Evolutionary conservation across 2,797 vertebrate species (phyloP).

Genomic region (Cyprinodon diabolis): DNA sequence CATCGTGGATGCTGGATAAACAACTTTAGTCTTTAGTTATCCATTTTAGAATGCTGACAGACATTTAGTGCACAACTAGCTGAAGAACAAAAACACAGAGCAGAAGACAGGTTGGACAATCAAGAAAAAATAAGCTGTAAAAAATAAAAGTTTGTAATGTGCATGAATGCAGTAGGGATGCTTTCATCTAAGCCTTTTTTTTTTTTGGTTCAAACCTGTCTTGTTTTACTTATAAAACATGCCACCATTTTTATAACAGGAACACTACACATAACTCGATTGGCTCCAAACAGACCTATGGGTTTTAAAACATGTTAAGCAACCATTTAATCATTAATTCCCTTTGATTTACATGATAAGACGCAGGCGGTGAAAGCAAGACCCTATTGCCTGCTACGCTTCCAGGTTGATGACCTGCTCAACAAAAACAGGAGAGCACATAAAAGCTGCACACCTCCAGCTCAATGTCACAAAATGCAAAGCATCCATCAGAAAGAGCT

Average conservation of each 20-base stretch:
- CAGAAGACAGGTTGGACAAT: background rate
- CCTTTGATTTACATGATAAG: no score
- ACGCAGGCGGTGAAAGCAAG: background rate
- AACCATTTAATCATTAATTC: no score
- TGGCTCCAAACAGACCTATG: no score
- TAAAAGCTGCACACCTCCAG: background rate
- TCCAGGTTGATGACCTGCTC: background rate
- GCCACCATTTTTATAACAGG: no score
- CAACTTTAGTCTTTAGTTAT: background rate
- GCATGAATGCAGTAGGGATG: no score
- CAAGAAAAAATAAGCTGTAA: background rate
- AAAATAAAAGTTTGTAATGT: no score
- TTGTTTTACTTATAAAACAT: no score
- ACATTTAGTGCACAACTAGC: background rate
- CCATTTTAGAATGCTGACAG: background rate
- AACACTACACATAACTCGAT: no score
- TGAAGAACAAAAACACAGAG: no score
- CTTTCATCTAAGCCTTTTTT: no score
- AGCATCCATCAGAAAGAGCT: background rate
- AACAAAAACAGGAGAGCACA: background rate
- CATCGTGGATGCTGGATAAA: background rate
- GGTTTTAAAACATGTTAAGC: no score
- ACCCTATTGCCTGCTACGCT: background rate
- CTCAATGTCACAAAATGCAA: background rate
- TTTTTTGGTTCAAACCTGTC: no score